These are phyloP conservation scores for Hyla sarda DNA, from an alignment of 2,113 vertebrate genomes.

Conservation along the genomic window DNA sequence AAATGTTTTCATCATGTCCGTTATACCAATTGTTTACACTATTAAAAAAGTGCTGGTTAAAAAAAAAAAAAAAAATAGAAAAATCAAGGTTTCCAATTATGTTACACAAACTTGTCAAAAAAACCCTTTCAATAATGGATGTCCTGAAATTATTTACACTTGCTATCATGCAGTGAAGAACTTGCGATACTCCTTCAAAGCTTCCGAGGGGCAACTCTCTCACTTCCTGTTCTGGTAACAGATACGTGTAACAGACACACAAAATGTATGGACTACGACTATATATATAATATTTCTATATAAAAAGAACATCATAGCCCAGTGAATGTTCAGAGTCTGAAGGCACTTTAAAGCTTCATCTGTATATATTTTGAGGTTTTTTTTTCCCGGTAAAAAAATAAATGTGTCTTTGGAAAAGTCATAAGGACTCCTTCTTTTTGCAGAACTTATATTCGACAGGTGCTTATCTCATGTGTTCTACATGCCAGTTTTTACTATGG, in stretches of 20 bases:
- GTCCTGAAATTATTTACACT: constrained; percentile 38
- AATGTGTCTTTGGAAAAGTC: constrained; percentile 29
- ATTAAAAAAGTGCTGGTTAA: constrained; percentile 34
- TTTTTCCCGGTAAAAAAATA: constrained; percentile 52
- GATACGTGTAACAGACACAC: constrained; percentile 16
- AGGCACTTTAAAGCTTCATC: constrained; percentile 25
- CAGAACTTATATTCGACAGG: constrained; percentile 19
- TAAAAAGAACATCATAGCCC: background rate
- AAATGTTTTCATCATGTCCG: constrained; percentile 28
- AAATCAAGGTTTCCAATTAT: constrained; percentile 29
- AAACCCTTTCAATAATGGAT: constrained; percentile 19
- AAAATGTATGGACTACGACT: constrained; percentile 38
- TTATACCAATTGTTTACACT: constrained; percentile 36
- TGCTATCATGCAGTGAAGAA: constrained; percentile 25
- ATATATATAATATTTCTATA: constrained; percentile 33
- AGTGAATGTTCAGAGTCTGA: constrained; percentile 14
- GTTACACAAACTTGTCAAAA: constrained; percentile 29
- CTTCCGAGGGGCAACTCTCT: background rate
- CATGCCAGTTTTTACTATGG: background rate
- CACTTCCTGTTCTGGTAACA: constrained; percentile 28
- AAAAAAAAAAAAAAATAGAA: constrained; percentile 37
- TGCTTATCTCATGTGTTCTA: constrained; percentile 24
- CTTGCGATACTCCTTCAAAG: background rate
- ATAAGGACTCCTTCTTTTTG: background rate
- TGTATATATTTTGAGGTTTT: constrained; percentile 16